phyloP scores from a whole-genome alignment of 2,888 invertebrate species.

The Gastracanthus pulcherrimus region DNA sequence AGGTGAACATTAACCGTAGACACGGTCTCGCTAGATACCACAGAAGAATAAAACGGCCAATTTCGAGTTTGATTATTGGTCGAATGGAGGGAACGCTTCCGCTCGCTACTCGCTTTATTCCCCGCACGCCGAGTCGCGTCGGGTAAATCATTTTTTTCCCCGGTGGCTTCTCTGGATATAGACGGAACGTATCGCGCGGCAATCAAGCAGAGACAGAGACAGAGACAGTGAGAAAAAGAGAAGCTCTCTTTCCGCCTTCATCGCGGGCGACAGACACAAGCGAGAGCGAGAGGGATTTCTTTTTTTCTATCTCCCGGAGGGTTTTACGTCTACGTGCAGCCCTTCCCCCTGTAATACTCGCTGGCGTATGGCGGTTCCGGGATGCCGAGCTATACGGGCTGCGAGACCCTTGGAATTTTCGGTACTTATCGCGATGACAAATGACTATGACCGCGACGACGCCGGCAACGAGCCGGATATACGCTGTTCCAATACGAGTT shows the following conservation, averaged over 20 bases:
- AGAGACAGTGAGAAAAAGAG: too few relatives aligned
- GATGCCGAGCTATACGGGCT: not conserved
- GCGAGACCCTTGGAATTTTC: not conserved
- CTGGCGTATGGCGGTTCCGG: not conserved
- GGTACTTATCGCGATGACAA: constrained; percentile 17
- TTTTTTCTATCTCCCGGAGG: not conserved
- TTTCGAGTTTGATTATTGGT: not conserved
- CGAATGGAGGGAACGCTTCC: not conserved
- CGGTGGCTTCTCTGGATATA: not conserved
- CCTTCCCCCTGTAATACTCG: not conserved
- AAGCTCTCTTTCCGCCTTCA: not conserved
- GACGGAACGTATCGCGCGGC: not conserved
- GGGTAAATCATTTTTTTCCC: constrained; percentile 22
- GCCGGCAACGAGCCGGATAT: not conserved
- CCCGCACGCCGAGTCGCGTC: not conserved
- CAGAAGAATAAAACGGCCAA: not conserved
- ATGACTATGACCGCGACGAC: not conserved
- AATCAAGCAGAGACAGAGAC: not conserved
- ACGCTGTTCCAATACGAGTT: too few relatives aligned
- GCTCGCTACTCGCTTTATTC: not conserved
- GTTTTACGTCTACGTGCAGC: not conserved
- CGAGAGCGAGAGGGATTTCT: not conserved
- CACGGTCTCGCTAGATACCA: not conserved
- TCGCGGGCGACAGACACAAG: too few relatives aligned
- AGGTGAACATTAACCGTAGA: too few relatives aligned